phyloP scores from a whole-genome alignment of 2,113 vertebrate species.

The Nannospalax galili region DNA sequence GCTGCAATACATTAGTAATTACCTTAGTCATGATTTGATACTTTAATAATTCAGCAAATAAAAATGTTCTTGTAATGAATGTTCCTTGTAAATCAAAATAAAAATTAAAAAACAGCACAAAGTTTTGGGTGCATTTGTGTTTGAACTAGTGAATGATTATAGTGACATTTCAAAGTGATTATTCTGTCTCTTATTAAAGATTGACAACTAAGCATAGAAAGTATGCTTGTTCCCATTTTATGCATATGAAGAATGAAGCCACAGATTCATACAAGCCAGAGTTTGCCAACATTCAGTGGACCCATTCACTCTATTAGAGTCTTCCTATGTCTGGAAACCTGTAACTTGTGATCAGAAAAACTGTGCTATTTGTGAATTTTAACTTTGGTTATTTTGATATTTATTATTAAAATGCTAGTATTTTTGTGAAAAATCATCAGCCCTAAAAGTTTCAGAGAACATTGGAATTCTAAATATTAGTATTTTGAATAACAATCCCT shows the following conservation, averaged over 20 bases:
- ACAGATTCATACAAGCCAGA: neutral
- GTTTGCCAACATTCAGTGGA: neutral
- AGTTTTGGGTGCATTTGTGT: neutral
- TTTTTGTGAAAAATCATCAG: neutral
- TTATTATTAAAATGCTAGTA: neutral
- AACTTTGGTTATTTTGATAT: neutral
- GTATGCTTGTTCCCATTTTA: neutral
- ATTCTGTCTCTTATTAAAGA: neutral
- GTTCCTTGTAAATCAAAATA: neutral
- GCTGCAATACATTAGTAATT: conserved; percentile 32
- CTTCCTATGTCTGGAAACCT: neutral
- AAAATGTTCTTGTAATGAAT: conserved; percentile 4
- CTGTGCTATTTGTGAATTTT: neutral
- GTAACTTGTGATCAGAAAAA: neutral
- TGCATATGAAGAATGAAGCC: neutral
- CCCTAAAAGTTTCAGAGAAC: neutral
- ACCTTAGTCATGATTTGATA: neutral
- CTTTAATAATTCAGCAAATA: conserved; percentile 26
- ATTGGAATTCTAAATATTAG: neutral
- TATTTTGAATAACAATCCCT: neutral
- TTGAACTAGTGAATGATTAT: neutral
- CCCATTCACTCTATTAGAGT: neutral
- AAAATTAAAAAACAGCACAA: neutral
- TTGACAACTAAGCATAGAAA: neutral
- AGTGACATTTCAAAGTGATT: neutral